These are phyloP conservation scores for Chaetodon trifasciatus DNA, from an alignment of 2,797 vertebrate species.

Conservation along the genomic window DNA sequence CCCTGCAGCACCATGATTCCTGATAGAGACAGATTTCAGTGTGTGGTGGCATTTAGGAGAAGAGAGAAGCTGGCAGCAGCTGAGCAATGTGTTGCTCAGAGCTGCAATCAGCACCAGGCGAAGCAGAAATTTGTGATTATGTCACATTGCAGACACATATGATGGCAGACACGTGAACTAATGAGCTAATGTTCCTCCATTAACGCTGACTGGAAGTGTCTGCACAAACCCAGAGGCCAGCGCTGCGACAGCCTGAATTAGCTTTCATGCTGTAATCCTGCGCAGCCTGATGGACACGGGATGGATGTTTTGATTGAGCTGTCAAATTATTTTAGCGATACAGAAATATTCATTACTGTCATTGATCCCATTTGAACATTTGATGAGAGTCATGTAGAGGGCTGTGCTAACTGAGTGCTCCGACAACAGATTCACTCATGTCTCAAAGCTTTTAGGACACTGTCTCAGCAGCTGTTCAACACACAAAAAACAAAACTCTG, in stretches of 20 bases:
- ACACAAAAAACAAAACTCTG: neutral
- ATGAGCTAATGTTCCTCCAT: slow-evolving; percentile 6
- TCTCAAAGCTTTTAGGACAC: neutral
- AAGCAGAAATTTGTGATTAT: slow-evolving; percentile 10
- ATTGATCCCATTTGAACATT: slow-evolving; percentile 43
- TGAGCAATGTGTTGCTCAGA: slow-evolving; percentile 2
- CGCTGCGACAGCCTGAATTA: slow-evolving; percentile 36
- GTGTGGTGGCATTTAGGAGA: neutral
- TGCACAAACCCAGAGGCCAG: slow-evolving; percentile 18
- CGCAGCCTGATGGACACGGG: slow-evolving; percentile 27
- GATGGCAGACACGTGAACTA: slow-evolving; percentile 16
- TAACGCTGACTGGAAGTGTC: slow-evolving; percentile 6
- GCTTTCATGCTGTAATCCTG: slow-evolving; percentile 41
- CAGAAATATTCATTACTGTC: slow-evolving; percentile 40
- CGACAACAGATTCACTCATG: neutral
- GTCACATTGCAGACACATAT: slow-evolving; percentile 19
- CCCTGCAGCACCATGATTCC: neutral
- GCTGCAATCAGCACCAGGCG: neutral
- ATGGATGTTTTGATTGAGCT: slow-evolving; percentile 44
- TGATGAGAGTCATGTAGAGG: slow-evolving; percentile 21
- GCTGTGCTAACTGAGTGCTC: neutral
- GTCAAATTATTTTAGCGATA: slow-evolving; percentile 43
- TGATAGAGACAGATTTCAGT: neutral
- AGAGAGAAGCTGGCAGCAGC: neutral
- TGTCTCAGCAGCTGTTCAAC: neutral